A percentile compares a stretch with the other conserved stretches of the same genome.
phyloP scores from a whole-genome alignment of 2,888 invertebrate species.

The Apeira syringaria region DNA sequence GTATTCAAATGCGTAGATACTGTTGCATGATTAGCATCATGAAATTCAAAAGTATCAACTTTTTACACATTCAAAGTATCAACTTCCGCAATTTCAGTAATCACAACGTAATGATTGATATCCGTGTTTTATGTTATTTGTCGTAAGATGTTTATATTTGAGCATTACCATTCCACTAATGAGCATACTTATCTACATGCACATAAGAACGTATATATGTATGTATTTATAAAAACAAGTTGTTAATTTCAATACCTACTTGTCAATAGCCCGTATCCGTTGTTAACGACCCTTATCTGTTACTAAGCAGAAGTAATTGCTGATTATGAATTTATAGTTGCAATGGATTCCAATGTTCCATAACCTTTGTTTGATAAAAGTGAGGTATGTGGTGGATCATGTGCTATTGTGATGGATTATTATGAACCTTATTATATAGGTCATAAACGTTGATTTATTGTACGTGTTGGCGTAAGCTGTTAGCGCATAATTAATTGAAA shows the following conservation, averaged over 20 bases:
- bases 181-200: slow-evolving; percentile 11
- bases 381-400: background rate
- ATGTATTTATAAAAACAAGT: background rate
- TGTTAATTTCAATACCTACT: no score
- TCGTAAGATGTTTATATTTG: slow-evolving; percentile 13
- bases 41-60: slow-evolving; percentile 12
- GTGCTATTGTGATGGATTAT: background rate
- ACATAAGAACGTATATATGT: slow-evolving; percentile 3
- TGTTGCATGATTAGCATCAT: background rate
- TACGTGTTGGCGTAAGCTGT: no score
- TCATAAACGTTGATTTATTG: no score
- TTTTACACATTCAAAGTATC: slow-evolving; percentile 9
- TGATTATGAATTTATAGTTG: background rate
- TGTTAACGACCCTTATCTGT: background rate
- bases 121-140: slow-evolving; percentile 12
- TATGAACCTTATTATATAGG: no score
- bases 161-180: slow-evolving; percentile 3
- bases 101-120: slow-evolving; percentile 10
- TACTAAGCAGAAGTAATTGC: slow-evolving; percentile 6
- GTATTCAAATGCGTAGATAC: background rate
- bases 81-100: slow-evolving; percentile 11
- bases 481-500: no score
- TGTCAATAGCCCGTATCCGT: no score
- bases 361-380: slow-evolving; percentile 4
- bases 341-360: slow-evolving; percentile 3